Evolutionary conservation across 2,113 vertebrate genomes (phyloP).

Genomic region (Spea bombifrons): DNA sequence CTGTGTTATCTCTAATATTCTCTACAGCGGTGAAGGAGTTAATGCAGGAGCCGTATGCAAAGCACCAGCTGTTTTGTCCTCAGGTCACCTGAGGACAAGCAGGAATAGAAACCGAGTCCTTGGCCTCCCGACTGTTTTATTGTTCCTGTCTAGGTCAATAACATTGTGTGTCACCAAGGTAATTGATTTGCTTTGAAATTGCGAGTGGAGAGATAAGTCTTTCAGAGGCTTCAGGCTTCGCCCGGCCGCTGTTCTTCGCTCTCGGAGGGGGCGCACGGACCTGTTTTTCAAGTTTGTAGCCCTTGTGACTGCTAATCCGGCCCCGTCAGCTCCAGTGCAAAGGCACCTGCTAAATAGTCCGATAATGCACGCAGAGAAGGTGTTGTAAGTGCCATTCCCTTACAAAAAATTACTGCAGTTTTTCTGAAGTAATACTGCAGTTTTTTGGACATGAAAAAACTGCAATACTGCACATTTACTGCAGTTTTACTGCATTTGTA

Average conservation of each 20-base stretch:
- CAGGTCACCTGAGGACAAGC: conserved; percentile 25
- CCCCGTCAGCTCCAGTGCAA: no score
- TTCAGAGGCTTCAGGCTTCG: not conserved
- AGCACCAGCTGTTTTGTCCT: not conserved
- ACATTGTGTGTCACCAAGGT: not conserved
- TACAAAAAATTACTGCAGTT: no score
- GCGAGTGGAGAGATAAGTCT: conserved; percentile 4
- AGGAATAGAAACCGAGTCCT: not conserved
- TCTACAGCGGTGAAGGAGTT: not conserved
- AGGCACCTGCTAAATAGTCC: no score
- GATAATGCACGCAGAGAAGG: no score
- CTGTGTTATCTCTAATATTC: not conserved
- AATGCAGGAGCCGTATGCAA: not conserved
- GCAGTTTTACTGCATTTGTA: no score
- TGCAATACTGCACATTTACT: no score
- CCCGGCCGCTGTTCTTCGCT: not conserved
- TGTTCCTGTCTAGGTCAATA: not conserved
- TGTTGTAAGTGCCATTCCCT: no score
- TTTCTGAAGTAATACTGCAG: no score
- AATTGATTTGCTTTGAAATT: conserved; percentile 24
- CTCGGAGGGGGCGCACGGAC: no score
- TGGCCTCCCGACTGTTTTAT: conserved; percentile 4
- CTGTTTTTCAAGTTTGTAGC: no score
- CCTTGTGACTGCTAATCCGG: no score
- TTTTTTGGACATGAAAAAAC: no score